Conservation (phyloP, 2,113 vertebrate species). For the Atractosteus spatula region DNA sequence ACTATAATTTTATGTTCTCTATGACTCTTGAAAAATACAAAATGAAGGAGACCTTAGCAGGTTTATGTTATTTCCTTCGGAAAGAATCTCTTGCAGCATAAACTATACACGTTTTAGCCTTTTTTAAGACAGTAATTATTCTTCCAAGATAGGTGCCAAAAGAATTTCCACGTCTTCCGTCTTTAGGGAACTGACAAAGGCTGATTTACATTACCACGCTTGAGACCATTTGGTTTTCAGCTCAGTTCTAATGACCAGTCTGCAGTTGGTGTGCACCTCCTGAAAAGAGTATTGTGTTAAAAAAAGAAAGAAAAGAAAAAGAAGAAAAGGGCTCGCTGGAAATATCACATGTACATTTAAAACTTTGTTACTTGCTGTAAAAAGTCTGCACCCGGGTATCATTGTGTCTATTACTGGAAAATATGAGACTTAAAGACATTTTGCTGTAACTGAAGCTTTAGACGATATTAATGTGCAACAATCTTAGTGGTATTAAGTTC, state of each 20-base stretch:
- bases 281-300: slow-evolving; percentile 48
- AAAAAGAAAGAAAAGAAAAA: slow-evolving; percentile 33
- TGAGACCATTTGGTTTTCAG: slow-evolving; percentile 35
- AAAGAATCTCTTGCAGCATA: background rate
- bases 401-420: slow-evolving; percentile 11
- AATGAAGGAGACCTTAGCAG: background rate
- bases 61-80: background rate
- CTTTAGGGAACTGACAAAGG: background rate
- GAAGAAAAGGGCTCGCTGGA: slow-evolving; percentile 28
- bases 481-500: no score
- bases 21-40: background rate
- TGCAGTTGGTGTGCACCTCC: slow-evolving; percentile 31
- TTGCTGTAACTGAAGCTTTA: no score
- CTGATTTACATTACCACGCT: slow-evolving; percentile 37
- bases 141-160: slow-evolving; percentile 25
- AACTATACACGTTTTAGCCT: background rate
- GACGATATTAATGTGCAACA: no score
- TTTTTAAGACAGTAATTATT: slow-evolving; percentile 20
- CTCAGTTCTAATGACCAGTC: slow-evolving; percentile 35
- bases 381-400: slow-evolving; percentile 14
- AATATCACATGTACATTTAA: slow-evolving; percentile 26
- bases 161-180: slow-evolving; percentile 16
- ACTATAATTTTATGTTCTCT: background rate
- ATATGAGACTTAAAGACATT: background rate
- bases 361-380: slow-evolving; percentile 29